Percentiles rank a stretch among this genome's conserved stretches.
Evolutionary conservation across 2,797 vertebrate species (phyloP).

Genomic region (Sebastes reedi): DNA sequence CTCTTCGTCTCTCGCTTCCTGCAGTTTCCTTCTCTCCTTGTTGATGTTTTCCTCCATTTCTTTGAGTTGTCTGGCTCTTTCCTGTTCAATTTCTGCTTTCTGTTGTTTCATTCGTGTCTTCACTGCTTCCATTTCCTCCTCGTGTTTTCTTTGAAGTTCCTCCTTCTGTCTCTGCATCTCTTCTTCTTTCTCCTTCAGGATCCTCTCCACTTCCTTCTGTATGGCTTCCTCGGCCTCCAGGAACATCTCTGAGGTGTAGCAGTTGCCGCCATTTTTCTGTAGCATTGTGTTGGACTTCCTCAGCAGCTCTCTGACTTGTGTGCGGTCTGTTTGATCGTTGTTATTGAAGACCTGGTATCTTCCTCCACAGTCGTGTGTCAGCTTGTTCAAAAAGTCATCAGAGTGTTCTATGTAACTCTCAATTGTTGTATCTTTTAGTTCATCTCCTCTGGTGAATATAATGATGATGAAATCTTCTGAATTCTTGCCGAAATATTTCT

Average conservation of each 20-base stretch:
- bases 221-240: conserved; percentile 26
- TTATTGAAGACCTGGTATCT: conserved; percentile 1
- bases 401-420: not conserved
- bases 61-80: not conserved
- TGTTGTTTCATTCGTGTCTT: not conserved
- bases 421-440: fast-evolving
- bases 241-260: conserved; percentile 23
- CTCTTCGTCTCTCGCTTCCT: not conserved
- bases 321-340: fast-evolving
- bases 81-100: not conserved
- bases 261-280: not conserved
- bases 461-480: not conserved
- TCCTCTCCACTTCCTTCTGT: not conserved
- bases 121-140: not conserved
- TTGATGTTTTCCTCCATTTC: not conserved
- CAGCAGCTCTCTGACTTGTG: not conserved
- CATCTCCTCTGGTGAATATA: not conserved
- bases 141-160: not conserved
- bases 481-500: not conserved
- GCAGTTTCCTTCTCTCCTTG: not conserved
- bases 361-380: not conserved
- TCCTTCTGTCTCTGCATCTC: not conserved
- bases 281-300: not conserved
- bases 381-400: not conserved
- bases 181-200: not conserved